Conservation (phyloP, 2,888 invertebrate genomes). For the Drosophila yooni region DNA sequence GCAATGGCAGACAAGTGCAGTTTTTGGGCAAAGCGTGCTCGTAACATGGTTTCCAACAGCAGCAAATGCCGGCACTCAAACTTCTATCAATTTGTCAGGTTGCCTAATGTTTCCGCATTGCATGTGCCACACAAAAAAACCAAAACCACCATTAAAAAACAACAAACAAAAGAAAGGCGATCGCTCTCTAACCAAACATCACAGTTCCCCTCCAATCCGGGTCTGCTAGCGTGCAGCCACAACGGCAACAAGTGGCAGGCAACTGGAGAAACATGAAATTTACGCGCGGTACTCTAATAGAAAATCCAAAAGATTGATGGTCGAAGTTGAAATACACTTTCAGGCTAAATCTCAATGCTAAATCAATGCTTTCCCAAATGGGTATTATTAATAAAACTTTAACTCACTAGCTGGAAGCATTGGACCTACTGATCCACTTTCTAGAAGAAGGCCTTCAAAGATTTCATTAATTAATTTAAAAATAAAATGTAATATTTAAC, state of each 20-base stretch:
- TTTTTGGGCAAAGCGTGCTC: conserved; percentile 5
- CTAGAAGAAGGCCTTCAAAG: not conserved
- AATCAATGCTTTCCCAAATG: not conserved
- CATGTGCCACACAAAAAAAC: conserved; percentile 24
- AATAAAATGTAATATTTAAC: not conserved
- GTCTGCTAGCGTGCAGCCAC: conserved; percentile 48
- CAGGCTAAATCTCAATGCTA: not conserved
- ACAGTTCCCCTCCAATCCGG: conserved; percentile 21
- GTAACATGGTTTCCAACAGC: conserved; percentile 36
- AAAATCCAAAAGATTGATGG: not conserved
- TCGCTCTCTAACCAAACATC: conserved; percentile 10
- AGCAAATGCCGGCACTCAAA: conserved; percentile 39
- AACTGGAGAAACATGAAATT: conserved; percentile 61
- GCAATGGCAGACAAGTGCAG: conserved; percentile 37
- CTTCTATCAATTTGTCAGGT: conserved; percentile 55
- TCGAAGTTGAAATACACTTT: conserved; percentile 11
- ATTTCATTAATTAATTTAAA: not conserved
- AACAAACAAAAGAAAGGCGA: conserved; percentile 21
- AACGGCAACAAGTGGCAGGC: conserved; percentile 51
- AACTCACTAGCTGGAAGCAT: not conserved
- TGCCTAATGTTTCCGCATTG: conserved; percentile 69
- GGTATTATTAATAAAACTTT: not conserved
- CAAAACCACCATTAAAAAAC: conserved; percentile 11
- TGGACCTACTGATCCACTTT: not conserved
- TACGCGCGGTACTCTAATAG: conserved; percentile 6